These are phyloP conservation scores for Protaetia brevitarsis DNA, from an alignment of 1,140 invertebrate genomes.

Conservation along the genomic window DNA sequence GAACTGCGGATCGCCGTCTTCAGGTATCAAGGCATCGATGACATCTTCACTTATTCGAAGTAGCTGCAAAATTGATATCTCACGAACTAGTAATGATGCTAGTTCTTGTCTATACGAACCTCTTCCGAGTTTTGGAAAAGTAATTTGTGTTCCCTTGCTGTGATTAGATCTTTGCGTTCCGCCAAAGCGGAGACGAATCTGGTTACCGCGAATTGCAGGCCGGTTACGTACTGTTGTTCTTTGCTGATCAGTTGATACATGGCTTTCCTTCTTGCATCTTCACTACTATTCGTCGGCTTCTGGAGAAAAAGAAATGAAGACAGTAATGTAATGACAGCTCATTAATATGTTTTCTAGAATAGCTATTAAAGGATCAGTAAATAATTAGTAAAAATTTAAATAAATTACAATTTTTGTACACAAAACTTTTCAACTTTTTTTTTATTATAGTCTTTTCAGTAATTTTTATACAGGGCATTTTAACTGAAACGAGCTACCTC, in stretches of 20 bases:
- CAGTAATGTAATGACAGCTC: not conserved
- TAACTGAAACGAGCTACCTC: no score
- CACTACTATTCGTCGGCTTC: conserved; percentile 48
- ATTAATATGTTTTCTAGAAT: not conserved
- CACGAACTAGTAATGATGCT: not conserved
- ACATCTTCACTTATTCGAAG: conserved; percentile 76
- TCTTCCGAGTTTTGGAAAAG: conserved; percentile 83
- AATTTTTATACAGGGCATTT: no score
- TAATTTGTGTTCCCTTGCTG: conserved; percentile 68
- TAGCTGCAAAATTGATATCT: conserved; percentile 54
- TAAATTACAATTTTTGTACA: no score
- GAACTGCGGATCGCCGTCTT: conserved; percentile 67
- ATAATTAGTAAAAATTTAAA: no score
- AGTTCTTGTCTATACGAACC: conserved; percentile 46
- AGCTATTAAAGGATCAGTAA: no score
- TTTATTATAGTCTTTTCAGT: no score
- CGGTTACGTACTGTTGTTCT: conserved; percentile 71
- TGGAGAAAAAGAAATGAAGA: conserved; percentile 24
- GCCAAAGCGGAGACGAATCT: conserved; percentile 69
- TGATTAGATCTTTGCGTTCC: conserved; percentile 70
- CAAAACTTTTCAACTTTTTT: no score
- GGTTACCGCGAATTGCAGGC: conserved; percentile 70
- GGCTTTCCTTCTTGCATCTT: conserved; percentile 54
- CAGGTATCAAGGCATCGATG: conserved; percentile 67
- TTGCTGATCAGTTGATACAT: conserved; percentile 60